Evolutionary conservation across 2,113 vertebrate species (phyloP).

Genomic region (Casuarius casuarius): DNA sequence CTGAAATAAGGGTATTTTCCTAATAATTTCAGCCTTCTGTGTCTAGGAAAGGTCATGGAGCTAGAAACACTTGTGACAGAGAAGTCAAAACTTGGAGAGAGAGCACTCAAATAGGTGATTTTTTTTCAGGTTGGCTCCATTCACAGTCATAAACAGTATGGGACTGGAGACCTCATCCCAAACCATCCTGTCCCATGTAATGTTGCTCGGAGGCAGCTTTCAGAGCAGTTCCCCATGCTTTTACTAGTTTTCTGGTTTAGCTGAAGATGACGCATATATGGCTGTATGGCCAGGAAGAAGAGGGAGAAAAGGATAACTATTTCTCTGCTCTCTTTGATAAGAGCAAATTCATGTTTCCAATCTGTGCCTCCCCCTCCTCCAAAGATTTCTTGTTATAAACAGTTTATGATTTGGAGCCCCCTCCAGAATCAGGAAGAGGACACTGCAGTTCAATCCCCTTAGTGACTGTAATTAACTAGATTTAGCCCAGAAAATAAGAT

Average conservation of each 20-base stretch:
- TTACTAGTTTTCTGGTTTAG: not conserved
- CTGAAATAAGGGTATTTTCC: not conserved
- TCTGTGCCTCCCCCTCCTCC: not conserved
- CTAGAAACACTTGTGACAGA: not conserved
- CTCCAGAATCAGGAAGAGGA: not conserved
- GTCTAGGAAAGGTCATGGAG: not conserved
- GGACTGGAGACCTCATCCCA: not conserved
- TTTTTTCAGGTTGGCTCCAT: not conserved
- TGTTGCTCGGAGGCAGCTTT: not conserved
- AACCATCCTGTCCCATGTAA: not conserved
- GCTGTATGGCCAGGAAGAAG: not conserved
- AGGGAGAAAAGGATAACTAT: not conserved
- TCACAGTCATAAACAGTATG: not conserved
- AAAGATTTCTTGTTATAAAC: not conserved
- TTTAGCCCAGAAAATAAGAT: slow-evolving; percentile 34
- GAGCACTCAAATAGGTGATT: not conserved
- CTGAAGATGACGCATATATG: not conserved
- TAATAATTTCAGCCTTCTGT: not conserved
- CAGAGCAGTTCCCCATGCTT: not conserved
- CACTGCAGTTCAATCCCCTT: not conserved
- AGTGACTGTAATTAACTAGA: slow-evolving; percentile 35
- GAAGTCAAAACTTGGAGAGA: not conserved
- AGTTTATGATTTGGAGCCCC: not conserved
- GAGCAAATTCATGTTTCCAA: not conserved
- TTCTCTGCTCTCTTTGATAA: not conserved